phyloP scores from a whole-genome alignment of 1,140 invertebrate genomes.

The Zaprionus kolodkinae region DNA sequence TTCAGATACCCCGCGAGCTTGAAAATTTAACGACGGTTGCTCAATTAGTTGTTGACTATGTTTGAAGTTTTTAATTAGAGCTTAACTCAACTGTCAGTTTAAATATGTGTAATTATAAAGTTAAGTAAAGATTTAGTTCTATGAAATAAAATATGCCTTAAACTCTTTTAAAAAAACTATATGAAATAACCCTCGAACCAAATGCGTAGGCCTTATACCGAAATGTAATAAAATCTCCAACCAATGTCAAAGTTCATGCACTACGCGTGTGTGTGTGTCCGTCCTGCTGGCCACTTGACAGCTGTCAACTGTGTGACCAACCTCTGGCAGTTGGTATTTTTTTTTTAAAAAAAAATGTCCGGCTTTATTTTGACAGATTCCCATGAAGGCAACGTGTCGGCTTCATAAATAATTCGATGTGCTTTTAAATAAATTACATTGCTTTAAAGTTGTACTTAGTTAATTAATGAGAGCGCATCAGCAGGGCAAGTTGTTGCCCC shows the following conservation, averaged over 20 bases:
- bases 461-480: slow-evolving; percentile 29
- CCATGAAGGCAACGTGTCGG: slow-evolving; percentile 1
- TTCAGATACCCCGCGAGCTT: slow-evolving; percentile 26
- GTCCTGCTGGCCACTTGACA: slow-evolving; percentile 35
- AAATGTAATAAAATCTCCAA: slow-evolving; percentile 31
- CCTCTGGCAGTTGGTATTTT: slow-evolving; percentile 13
- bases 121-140: too few relatives aligned
- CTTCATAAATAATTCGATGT: slow-evolving; percentile 39
- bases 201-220: slow-evolving; percentile 11
- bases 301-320: slow-evolving; percentile 50
- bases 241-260: slow-evolving; percentile 21
- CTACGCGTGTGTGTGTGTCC: slow-evolving; percentile 15
- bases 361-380: slow-evolving; percentile 44
- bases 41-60: slow-evolving; percentile 13
- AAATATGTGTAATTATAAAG: too few relatives aligned
- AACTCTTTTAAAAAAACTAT: background rate
- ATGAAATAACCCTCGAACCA: slow-evolving; percentile 14
- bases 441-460: slow-evolving; percentile 38
- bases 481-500: background rate
- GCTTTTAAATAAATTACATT: slow-evolving; percentile 59
- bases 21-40: slow-evolving; percentile 10
- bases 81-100: background rate
- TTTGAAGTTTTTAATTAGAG: background rate
- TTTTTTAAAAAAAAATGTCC: slow-evolving; percentile 19
- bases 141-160: background rate